Percentiles rank a stretch among this genome's conserved stretches.
These are phyloP conservation scores for Heliocidaris erythrogramma DNA, from an alignment of 35 echinoderm and acorn worm species.

Conservation along the genomic window DNA sequence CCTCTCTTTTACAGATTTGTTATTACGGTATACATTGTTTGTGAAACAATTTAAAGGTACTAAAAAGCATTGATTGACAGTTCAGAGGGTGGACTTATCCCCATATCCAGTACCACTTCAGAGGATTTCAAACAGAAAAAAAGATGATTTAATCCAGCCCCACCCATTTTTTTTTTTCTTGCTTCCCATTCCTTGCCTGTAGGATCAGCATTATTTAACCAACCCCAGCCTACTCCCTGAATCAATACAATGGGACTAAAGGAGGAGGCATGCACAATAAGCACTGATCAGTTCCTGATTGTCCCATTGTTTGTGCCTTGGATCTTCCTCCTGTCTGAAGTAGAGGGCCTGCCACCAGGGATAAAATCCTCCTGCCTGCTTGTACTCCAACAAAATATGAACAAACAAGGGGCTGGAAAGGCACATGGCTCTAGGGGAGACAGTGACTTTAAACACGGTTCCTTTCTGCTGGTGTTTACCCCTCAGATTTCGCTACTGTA, in stretches of 20 bases:
- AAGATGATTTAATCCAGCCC: conserved; percentile 1
- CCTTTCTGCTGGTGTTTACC: background rate
- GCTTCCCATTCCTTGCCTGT: background rate
- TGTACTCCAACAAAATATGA: conserved; percentile 7
- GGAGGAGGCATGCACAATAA: background rate
- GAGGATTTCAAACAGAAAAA: background rate
- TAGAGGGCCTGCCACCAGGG: conserved; percentile 5
- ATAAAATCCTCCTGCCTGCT: background rate
- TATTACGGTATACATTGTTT: conserved; percentile 43
- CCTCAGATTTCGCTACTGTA: conserved; percentile 2
- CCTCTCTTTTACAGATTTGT: conserved; percentile 28
- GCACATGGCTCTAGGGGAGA: conserved; percentile 4
- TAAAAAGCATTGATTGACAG: background rate
- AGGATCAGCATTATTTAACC: conserved; percentile 22
- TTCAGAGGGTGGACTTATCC: conserved; percentile 7
- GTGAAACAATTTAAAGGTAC: background rate
- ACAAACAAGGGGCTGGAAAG: conserved; percentile 11
- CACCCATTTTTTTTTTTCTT: background rate
- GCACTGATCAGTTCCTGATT: conserved; percentile 25
- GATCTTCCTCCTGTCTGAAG: conserved; percentile 21
- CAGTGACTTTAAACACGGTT: conserved; percentile 38
- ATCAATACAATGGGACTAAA: conserved; percentile 48
- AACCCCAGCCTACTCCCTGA: background rate
- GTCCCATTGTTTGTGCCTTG: background rate
- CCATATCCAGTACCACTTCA: conserved; percentile 20